Base-by-base conservation (phyloP, 2,113 vertebrate genomes). In the Osmerus eperlanus region DNA sequence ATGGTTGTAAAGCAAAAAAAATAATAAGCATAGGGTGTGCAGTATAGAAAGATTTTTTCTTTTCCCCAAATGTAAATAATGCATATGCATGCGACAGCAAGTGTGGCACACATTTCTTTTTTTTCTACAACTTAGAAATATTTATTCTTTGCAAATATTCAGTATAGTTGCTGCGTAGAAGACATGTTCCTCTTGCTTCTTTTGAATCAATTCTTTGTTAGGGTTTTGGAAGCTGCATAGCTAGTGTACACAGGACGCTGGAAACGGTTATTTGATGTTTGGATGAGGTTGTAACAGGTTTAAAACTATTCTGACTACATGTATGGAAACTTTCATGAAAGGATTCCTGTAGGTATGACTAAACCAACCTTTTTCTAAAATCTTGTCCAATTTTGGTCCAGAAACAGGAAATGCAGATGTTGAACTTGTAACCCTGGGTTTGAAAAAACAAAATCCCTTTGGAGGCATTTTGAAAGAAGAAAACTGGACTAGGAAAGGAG, bases 1-100 rank as follows among this genome's bases (percentile, higher is more conserved):
- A 36, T 64, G 62, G 62, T 25, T 41, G 25, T 25, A 8, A 16
- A 36, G 16, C 7, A 23, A 23, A 11, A 19, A 60, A 23, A 21
- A 60, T 12, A 63, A 36, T 29, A 36, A 32, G 28, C 61, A 36
- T 36, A 12, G 28, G 61, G 61, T 9, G 61, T 64, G 28, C 61
- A 36, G 15, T 21, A 60, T 13, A 62, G 32, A 7, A 36, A 41
- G 28, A 18, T 32, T 32, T 9, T 0, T 64, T 64, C 62, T n/a
- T 11, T 64, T 64, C 41, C 41, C 41, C 41, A 47, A 47, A 47
- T 64, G 62, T 64, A 64, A 64, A 64, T 64, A 64, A 64, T 16
- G 28, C 62, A 64, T 64, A 64, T 64, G 62, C 62, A 64, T 64
- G 62, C 28, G 36, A 64, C 62, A 64, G 62, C 62, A 64, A 64